A percentile compares a stretch with the other conserved stretches of the same genome.
Evolutionary conservation across 2,888 invertebrate genomes (phyloP).

Genomic region (Cistogaster globosa): DNA sequence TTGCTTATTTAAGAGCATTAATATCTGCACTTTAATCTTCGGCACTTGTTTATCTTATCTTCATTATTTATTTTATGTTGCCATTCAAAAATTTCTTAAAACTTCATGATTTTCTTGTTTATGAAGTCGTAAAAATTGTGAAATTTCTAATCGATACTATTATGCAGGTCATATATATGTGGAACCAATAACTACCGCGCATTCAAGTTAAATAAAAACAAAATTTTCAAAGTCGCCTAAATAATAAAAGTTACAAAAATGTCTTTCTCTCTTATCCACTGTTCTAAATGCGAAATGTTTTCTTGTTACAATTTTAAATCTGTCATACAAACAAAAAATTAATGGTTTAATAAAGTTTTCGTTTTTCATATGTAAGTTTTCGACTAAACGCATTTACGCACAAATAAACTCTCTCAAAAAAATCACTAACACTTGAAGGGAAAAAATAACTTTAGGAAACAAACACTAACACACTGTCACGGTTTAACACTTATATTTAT

Average conservation of each 20-base stretch:
- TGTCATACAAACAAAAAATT: background rate
- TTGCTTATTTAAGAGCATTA: too few species aligned
- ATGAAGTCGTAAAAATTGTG: too few species aligned
- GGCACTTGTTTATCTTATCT: too few species aligned
- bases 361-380: constrained; percentile 44
- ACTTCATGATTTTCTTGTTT: too few species aligned
- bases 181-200: constrained; percentile 20
- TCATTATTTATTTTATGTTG: too few species aligned
- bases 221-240: constrained; percentile 18
- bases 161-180: constrained; percentile 35
- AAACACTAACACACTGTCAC: constrained; percentile 9
- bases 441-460: constrained; percentile 12
- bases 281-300: background rate
- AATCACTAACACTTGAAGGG: background rate
- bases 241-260: constrained; percentile 13
- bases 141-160: background rate
- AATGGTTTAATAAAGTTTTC: constrained; percentile 50
- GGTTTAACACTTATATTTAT: background rate
- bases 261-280: constrained; percentile 1
- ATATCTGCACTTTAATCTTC: too few species aligned
- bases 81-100: too few species aligned
- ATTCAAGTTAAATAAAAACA: background rate
- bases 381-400: background rate
- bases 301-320: constrained; percentile 7
- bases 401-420: background rate